These are phyloP conservation scores for Paracentrotus lividus DNA, from an alignment of 53 echinoderm and acorn worm genomes.

Conservation along the genomic window DNA sequence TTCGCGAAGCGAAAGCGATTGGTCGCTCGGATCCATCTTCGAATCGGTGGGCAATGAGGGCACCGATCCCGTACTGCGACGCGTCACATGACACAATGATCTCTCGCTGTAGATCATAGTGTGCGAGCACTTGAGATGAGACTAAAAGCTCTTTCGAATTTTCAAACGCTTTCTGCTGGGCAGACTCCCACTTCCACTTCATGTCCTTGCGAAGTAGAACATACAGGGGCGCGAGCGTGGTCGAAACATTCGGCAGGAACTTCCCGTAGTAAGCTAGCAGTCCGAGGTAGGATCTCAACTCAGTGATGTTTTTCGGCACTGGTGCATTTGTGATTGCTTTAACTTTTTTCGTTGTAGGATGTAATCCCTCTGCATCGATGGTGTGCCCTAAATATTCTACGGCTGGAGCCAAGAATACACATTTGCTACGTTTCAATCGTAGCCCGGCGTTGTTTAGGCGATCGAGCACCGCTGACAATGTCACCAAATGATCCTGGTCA, in stretches of 20 bases:
- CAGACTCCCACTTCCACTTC: too few relatives aligned
- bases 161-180: too few relatives aligned
- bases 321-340: slow-evolving; percentile 68
- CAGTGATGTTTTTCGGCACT: slow-evolving; percentile 43
- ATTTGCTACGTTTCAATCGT: slow-evolving; percentile 69
- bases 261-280: neutral
- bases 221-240: too few relatives aligned
- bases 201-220: too few relatives aligned
- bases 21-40: slow-evolving; percentile 72
- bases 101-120: too few relatives aligned
- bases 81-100: too few relatives aligned
- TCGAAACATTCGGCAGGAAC: too few relatives aligned
- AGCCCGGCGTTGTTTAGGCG: slow-evolving; percentile 66
- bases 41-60: slow-evolving; percentile 69
- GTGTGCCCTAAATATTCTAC: slow-evolving; percentile 71
- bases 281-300: neutral
- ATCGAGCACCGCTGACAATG: slow-evolving; percentile 2
- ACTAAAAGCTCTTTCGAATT: too few relatives aligned
- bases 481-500: too few relatives aligned
- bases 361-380: slow-evolving; percentile 70
- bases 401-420: slow-evolving; percentile 68
- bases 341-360: slow-evolving; percentile 66
- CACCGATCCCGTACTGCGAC: slow-evolving; percentile 80
- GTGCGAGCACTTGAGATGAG: too few relatives aligned
- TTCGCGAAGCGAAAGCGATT: slow-evolving; percentile 78